Percentiles rank a stretch among this genome's conserved stretches.
phyloP scores from a whole-genome alignment of 1,140 invertebrate genomes.

The Drosophila arizonae region DNA sequence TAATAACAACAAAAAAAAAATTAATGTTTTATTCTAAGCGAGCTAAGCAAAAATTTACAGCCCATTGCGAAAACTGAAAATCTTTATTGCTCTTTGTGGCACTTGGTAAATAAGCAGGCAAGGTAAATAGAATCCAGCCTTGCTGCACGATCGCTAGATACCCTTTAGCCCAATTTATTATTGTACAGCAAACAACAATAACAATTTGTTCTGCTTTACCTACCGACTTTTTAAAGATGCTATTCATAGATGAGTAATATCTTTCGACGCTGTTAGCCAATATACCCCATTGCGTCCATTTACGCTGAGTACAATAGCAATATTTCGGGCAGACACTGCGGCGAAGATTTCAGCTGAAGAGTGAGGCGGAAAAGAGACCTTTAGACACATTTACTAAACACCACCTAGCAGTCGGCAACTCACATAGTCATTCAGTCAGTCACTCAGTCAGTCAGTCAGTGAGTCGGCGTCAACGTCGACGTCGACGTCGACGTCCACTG shows the following conservation, averaged over 20 bases:
- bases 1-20: background rate
- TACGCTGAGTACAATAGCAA: background rate
- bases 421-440: background rate
- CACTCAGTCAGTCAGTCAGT: background rate
- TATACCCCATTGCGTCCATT: background rate
- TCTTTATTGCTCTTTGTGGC: constrained; percentile 60
- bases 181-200: too few relatives aligned
- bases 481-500: constrained; percentile 1
- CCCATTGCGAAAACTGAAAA: constrained; percentile 55
- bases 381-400: constrained; percentile 26
- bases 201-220: too few relatives aligned
- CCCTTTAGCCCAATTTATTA: background rate
- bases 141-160: background rate
- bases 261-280: background rate
- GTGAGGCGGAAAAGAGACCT: constrained; percentile 16
- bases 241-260: too few relatives aligned
- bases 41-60: constrained; percentile 36
- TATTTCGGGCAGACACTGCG: background rate
- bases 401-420: constrained; percentile 1
- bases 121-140: constrained; percentile 15
- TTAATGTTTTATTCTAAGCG: constrained; percentile 28
- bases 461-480: constrained; percentile 3
- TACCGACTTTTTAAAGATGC: too few relatives aligned
- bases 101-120: constrained; percentile 48
- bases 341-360: constrained; percentile 6